Percentiles rank a stretch among this genome's conserved stretches.
phyloP scores from a whole-genome alignment of 2,888 invertebrate species.

The Erebia palarica region DNA sequence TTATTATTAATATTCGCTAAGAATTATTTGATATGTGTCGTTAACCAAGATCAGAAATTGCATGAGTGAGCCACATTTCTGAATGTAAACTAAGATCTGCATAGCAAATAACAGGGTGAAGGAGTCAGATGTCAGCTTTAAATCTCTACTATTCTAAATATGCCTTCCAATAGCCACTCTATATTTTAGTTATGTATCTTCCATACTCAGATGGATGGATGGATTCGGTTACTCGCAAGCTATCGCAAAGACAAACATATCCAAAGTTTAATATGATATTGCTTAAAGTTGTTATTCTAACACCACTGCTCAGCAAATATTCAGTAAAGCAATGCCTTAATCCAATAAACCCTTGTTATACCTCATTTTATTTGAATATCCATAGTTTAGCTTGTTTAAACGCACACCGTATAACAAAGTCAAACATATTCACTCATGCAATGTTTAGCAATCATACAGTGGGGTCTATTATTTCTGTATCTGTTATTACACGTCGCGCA shows the following conservation, averaged over 20 bases:
- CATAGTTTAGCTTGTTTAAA: too few species aligned
- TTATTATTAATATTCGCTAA: too few species aligned
- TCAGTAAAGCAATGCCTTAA: not conserved
- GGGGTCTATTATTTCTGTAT: not conserved
- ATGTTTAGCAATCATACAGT: not conserved
- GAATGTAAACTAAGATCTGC: not conserved
- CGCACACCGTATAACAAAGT: too few species aligned
- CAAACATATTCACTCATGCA: not conserved
- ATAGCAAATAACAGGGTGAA: too few species aligned
- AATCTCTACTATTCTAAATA: too few species aligned
- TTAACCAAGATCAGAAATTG: too few species aligned
- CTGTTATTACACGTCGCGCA: too few species aligned
- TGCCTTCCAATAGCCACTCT: not conserved
- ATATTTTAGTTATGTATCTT: not conserved
- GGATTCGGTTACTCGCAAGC: constrained; percentile 18
- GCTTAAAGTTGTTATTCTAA: constrained; percentile 10
- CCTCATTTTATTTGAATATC: too few species aligned
- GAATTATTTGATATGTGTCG: too few species aligned
- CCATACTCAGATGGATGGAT: constrained; percentile 6
- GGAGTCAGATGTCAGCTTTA: not conserved
- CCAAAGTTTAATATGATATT: constrained; percentile 17
- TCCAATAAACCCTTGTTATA: too few species aligned
- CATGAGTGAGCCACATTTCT: too few species aligned
- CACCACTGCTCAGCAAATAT: not conserved
- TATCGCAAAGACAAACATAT: constrained; percentile 22